Evolutionary conservation across 2,888 invertebrate species (phyloP), one percentile per base, ranked within the genome.

Genomic region (Drosophila mulleri): DNA sequence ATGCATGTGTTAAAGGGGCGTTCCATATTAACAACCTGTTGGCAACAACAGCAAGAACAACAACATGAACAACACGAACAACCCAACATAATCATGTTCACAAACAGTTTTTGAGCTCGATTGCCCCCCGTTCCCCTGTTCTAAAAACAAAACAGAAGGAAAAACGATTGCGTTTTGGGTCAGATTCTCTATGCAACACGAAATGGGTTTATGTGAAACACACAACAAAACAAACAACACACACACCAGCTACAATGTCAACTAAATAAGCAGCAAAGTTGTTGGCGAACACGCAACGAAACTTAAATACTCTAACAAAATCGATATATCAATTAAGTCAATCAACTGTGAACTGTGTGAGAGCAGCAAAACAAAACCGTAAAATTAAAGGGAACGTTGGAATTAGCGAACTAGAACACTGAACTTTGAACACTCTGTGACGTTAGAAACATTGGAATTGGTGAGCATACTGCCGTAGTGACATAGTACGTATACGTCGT

Each of bases 11-110:
- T 45, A 44, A 52, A 60, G 62, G 67, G 75, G 72, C 66, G 81
- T 76, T 78, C 20, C 65, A 69, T 72, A 81, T 65, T 86, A 83
- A 67, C 84, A 85, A 85, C 84, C 84, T 85, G 88, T 85, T 84
- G 83, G 47, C 59, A 66, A 60, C 54, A 64, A 20, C 54, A 69
- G 50, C 32, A 68, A 6, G 1, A 44, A 44, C n/a, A 64, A 20
- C 54, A 69, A 56, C 32, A 68, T 2, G 1, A 44, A 44, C n/a
- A 47, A 16, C 45, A 23, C 23, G 23, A 14, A 16, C 26, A 29
- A 47, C 4, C 9, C 23, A 47, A 59, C 37, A 48, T 42, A 67
- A 59, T 29, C 56, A 32, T 54, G 56, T 41, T 16, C 37, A 64
- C 54, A 35, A 57, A 54, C 44, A 41, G 56, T 48, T 52, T 58